phyloP scores from a whole-genome alignment of 2,888 invertebrate genomes.

The Adela reaumurella region DNA sequence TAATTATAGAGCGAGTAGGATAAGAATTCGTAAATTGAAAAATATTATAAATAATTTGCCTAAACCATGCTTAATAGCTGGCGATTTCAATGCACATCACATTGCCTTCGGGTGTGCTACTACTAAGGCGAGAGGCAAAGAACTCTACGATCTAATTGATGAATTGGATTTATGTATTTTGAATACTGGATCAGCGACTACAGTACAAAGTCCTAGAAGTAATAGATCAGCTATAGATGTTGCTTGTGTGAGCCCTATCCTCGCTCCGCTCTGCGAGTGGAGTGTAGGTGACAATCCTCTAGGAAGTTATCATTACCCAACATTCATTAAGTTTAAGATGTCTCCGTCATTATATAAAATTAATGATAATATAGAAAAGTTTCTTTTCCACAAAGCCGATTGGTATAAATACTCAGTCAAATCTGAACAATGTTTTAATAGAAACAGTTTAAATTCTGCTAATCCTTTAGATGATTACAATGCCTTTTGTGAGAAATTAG shows the following conservation, averaged over 20 bases:
- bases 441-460: conserved; percentile 2
- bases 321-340: conserved; percentile 4
- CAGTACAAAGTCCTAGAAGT: neutral
- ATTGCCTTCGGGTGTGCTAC: conserved; percentile 10
- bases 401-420: conserved; percentile 9
- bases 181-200: conserved; percentile 6
- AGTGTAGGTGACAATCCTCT: conserved; percentile 7
- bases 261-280: conserved; percentile 6
- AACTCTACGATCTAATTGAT: too few species aligned
- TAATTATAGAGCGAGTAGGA: too few species aligned
- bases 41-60: conserved; percentile 2
- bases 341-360: too few species aligned
- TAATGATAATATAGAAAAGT: too few species aligned
- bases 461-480: conserved; percentile 6
- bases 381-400: conserved; percentile 1
- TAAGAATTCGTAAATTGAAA: too few species aligned
- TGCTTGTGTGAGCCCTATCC: conserved; percentile 1
- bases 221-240: too few species aligned
- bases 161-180: neutral
- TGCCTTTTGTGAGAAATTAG: conserved; percentile 5
- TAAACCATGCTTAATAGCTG: conserved; percentile 5
- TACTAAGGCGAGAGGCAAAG: too few species aligned
- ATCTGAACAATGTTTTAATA: conserved; percentile 6
- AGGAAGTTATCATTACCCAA: conserved; percentile 10
- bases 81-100: conserved; percentile 13